A percentile compares a stretch with the other conserved stretches of the same genome.
These are phyloP conservation scores for Piprites chloris DNA, from an alignment of 2,113 vertebrate genomes.

Conservation along the genomic window DNA sequence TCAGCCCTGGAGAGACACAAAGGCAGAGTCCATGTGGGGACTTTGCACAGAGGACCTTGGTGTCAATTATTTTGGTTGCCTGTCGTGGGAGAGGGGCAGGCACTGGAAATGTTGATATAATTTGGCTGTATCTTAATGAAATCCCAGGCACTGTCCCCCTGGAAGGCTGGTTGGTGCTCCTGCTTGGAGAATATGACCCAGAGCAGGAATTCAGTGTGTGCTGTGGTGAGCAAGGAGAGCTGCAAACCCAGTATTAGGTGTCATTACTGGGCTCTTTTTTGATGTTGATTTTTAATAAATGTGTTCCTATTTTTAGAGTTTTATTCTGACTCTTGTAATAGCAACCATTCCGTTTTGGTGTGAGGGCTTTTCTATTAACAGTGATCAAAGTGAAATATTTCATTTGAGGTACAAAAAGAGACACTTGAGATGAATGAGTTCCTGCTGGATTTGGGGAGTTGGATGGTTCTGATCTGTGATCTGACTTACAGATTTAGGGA, in stretches of 20 bases:
- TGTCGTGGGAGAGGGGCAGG: not conserved
- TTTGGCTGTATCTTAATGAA: not conserved
- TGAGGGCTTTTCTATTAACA: slow-evolving; percentile 19
- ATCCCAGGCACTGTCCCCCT: not conserved
- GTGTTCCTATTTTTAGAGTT: slow-evolving; percentile 46
- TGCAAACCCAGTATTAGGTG: not conserved
- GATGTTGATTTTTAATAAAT: slow-evolving; percentile 36
- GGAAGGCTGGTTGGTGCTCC: not conserved
- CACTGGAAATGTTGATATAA: not conserved
- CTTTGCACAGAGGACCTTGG: not conserved
- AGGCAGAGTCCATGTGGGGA: not conserved
- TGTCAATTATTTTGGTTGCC: not conserved
- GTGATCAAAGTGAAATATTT: slow-evolving; percentile 58
- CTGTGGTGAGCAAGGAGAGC: not conserved
- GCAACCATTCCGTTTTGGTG: slow-evolving; percentile 17
- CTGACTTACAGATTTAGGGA: not conserved
- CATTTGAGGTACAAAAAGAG: slow-evolving; percentile 15
- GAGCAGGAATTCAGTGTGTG: not conserved
- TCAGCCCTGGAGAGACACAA: not conserved
- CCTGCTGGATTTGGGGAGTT: slow-evolving; percentile 13
- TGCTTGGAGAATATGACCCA: not conserved
- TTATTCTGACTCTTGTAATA: slow-evolving; percentile 49
- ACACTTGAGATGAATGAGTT: slow-evolving; percentile 42
- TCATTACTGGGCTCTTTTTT: slow-evolving; percentile 15
- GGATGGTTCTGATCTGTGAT: not conserved